Conservation (phyloP, 2,113 vertebrate species). For the Urocitellus parryii region DNA sequence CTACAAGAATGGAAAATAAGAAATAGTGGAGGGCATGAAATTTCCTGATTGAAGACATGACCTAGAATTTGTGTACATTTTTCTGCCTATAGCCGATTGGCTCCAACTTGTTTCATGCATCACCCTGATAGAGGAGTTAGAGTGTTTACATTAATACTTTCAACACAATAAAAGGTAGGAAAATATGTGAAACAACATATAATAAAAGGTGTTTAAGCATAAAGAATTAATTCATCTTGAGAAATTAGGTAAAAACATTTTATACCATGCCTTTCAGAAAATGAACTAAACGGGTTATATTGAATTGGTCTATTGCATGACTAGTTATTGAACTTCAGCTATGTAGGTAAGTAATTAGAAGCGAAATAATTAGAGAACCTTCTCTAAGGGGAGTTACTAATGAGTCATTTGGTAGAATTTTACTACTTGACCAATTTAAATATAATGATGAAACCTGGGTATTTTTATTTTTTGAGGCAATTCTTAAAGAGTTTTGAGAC, state of each 20-base stretch:
- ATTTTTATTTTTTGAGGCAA: not conserved
- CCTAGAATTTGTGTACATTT: not conserved
- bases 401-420: not conserved
- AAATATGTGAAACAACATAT: not conserved
- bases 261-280: not conserved
- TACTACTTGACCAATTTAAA: conserved; percentile 13
- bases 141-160: not conserved
- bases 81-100: not conserved
- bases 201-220: not conserved
- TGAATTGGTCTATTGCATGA: not conserved
- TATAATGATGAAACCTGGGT: not conserved
- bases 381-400: not conserved
- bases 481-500: not conserved
- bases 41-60: not conserved
- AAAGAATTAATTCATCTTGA: not conserved
- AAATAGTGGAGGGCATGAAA: not conserved
- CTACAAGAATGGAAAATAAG: not conserved
- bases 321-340: conserved; percentile 18
- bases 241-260: not conserved
- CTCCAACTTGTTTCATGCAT: not conserved
- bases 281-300: not conserved
- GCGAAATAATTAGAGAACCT: not conserved
- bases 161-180: not conserved
- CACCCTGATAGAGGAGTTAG: not conserved
- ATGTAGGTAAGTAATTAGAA: conserved; percentile 24